Conservation (phyloP, 2,888 invertebrate genomes). For the Agonopterix arenella region DNA sequence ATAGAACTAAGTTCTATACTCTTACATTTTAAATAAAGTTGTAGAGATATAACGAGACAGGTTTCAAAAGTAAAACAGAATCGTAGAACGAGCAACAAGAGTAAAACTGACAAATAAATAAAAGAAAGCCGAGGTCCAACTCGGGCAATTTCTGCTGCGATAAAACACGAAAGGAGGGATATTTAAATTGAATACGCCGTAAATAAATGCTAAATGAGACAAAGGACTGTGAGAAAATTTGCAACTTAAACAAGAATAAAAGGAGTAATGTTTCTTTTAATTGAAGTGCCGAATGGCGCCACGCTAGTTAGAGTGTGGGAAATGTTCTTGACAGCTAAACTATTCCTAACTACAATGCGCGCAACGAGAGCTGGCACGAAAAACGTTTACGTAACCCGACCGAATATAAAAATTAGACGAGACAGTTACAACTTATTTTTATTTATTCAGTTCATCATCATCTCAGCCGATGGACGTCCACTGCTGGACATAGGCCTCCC, state of each 20-base stretch:
- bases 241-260: constrained; percentile 66
- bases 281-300: constrained; percentile 43
- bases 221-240: constrained; percentile 64
- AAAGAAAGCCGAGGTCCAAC: constrained; percentile 49
- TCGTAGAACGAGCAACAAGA: constrained; percentile 38
- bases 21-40: not conserved
- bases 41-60: not conserved
- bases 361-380: no score
- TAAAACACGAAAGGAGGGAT: constrained; percentile 65
- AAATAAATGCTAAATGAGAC: constrained; percentile 73
- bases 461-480: no score
- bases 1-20: no score
- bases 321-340: constrained; percentile 12
- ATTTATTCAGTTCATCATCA: no score
- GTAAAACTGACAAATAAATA: constrained; percentile 62
- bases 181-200: constrained; percentile 72
- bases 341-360: no score
- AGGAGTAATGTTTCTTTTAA: constrained; percentile 64
- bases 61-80: constrained; percentile 19
- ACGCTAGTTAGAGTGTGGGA: constrained; percentile 13
- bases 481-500: no score
- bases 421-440: no score
- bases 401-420: no score
- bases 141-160: constrained; percentile 56
- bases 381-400: no score